Evolutionary conservation across 2,888 invertebrate genomes (phyloP).

Genomic region (Dasysyrphus albostriatus): DNA sequence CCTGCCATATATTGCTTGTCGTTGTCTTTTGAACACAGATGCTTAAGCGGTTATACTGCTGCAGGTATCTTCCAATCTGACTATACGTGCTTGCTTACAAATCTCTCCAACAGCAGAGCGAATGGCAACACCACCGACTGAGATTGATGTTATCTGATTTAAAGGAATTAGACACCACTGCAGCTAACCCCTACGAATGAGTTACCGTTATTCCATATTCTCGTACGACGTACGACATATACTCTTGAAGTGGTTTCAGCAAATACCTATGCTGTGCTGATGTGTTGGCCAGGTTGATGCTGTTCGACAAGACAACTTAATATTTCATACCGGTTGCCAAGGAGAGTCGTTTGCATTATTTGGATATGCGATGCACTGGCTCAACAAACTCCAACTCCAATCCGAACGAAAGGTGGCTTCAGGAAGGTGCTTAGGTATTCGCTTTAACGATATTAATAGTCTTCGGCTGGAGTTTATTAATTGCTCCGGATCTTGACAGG

Average conservation of each 20-base stretch:
- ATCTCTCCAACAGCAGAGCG: constrained; percentile 23
- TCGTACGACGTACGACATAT: not conserved
- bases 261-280: constrained; percentile 43
- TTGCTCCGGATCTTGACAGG: constrained; percentile 68
- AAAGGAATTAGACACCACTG: constrained; percentile 69
- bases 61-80: constrained; percentile 50
- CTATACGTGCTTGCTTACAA: constrained; percentile 25
- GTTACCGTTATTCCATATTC: not conserved
- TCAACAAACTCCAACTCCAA: not conserved
- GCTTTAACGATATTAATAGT: constrained; percentile 70
- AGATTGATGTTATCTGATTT: constrained; percentile 77
- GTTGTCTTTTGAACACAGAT: constrained; percentile 22
- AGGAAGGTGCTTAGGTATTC: not conserved
- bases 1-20: constrained; percentile 16
- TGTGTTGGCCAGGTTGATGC: constrained; percentile 66
- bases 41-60: constrained; percentile 48
- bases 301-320: constrained; percentile 74
- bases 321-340: constrained; percentile 60
- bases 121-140: constrained; percentile 24
- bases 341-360: constrained; percentile 65
- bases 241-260: constrained; percentile 21
- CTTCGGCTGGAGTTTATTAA: constrained; percentile 75
- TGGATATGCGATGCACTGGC: constrained; percentile 8
- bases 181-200: constrained; percentile 15
- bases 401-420: not conserved